Base-by-base conservation (phyloP, 2,888 invertebrate species). In the Apotomis turbidana region DNA sequence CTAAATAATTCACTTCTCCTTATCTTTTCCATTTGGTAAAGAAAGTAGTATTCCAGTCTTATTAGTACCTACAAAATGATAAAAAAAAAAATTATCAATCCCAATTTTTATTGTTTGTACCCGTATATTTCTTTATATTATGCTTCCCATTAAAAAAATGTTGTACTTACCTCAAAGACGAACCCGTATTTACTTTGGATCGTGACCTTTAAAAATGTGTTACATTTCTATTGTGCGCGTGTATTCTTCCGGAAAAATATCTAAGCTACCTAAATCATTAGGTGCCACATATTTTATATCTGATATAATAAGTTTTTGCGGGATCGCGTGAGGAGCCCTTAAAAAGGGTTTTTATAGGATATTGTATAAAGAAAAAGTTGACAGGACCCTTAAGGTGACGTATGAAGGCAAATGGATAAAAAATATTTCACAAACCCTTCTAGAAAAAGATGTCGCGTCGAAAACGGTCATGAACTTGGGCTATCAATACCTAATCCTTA, bases 361-460 rank as follows among this genome's bases (percentile, higher is more conserved):
- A 69, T 62, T 55, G 36, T 55, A 27, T 12, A 27, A 49, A 55
- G 55, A 13, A 61, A 36, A 70, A 41, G 15, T 57, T 70, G 62
- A 63, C 57, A 51, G n/a, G 51, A 12, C 38, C 70, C 38, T 69
- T 69, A 49, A 61, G 57, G 12, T 70, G 63, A 58, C 57, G 57
- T 62, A 70, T 57, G 55, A 70, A 61, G 38, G 57, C 41, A 41
- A 63, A 70, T 70, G 51, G 15, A 63, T 44, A 58, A 51, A 69
- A 58, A 58, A 59, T 68, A 58, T 55, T 70, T 41, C n/a, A 54
- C 41, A 5, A 44, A 38, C 57, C 57, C 57, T 58, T 41, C 8
- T 15, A 12, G 58, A 41, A 51, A 15, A 51, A 10, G 8, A 62
- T 61, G 46, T 46, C 36, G 5, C 46, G n/a, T 57, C 36, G n/a